Conservation (phyloP, 37 sponge, comb jelly and placozoan genomes). For the Bolinopsis microptera region DNA sequence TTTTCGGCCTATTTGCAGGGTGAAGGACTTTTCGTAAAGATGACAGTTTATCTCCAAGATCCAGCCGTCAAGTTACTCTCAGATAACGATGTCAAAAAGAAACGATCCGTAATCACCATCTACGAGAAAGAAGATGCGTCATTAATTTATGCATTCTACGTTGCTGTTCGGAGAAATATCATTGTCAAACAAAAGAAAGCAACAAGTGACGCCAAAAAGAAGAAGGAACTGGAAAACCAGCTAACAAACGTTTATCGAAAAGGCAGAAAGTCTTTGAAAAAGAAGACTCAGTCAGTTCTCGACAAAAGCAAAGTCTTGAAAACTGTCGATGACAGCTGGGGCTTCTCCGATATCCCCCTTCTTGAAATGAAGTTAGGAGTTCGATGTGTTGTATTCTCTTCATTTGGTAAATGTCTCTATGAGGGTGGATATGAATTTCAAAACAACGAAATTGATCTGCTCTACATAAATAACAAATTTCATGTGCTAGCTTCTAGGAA, state of each 20-base stretch:
- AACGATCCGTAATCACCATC: conserved; percentile 48
- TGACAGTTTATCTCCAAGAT: conserved; percentile 42
- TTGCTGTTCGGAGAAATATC: conserved; percentile 34
- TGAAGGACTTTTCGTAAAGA: neutral
- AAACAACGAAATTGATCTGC: conserved; percentile 49
- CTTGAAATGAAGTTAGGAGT: conserved; percentile 42
- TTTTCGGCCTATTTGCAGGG: neutral
- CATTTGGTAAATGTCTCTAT: conserved; percentile 34
- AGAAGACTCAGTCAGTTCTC: conserved; percentile 43
- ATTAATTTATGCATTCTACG: conserved; percentile 41
- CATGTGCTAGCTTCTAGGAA: conserved; percentile 50
- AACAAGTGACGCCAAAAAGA: neutral
- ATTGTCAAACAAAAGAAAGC: conserved; percentile 59
- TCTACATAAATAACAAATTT: conserved; percentile 36
- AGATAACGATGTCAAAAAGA: conserved; percentile 63
- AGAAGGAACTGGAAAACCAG: conserved; percentile 61
- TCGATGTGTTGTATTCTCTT: conserved; percentile 53
- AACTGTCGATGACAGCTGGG: conserved; percentile 25
- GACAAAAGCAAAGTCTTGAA: conserved; percentile 35
- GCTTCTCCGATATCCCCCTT: conserved; percentile 29
- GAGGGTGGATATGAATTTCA: conserved; percentile 41
- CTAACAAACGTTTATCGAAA: conserved; percentile 43
- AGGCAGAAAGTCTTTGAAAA: conserved; percentile 51
- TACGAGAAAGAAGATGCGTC: conserved; percentile 54
- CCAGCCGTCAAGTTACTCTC: conserved; percentile 44